Percentiles rank a stretch among this genome's conserved stretches.
Conservation (phyloP, 1,140 invertebrate species). For the Bilobella aurantiaca region DNA sequence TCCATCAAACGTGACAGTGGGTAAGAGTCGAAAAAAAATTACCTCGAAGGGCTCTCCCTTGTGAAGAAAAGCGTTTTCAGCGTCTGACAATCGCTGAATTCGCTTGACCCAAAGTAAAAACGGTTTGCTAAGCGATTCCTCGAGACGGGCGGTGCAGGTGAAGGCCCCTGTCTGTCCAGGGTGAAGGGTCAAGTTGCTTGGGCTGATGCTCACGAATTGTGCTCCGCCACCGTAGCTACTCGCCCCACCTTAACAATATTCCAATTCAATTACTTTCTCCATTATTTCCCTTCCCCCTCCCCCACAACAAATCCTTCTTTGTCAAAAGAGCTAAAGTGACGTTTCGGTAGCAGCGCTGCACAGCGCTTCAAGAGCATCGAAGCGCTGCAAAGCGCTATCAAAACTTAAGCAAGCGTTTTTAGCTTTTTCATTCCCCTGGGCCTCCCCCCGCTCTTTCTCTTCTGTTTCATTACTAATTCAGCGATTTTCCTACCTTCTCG, state of each 20-base stretch:
- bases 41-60: background rate
- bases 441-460: background rate
- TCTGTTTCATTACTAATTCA: background rate
- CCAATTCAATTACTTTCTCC: slow-evolving; percentile 20
- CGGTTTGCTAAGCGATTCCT: slow-evolving; percentile 11
- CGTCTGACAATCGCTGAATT: slow-evolving; percentile 6
- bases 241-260: background rate
- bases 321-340: background rate
- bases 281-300: background rate
- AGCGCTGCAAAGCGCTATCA: too few relatives aligned
- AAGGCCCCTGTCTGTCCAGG: slow-evolving; percentile 23
- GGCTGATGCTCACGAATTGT: slow-evolving; percentile 28
- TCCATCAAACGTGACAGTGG: background rate
- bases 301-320: background rate
- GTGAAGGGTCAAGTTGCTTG: slow-evolving; percentile 25
- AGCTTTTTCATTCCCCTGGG: too few relatives aligned
- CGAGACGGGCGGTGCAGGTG: slow-evolving; percentile 27
- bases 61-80: background rate
- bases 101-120: slow-evolving; percentile 26
- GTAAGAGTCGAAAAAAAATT: background rate
- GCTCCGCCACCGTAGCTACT: slow-evolving; percentile 15
- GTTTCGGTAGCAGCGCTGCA: background rate
- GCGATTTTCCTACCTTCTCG: too few relatives aligned
- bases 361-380: too few relatives aligned
- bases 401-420: too few relatives aligned